Evolutionary conservation across 53 echinoderm and acorn worm genomes (phyloP).

Genomic region (Antedon mediterranea): DNA sequence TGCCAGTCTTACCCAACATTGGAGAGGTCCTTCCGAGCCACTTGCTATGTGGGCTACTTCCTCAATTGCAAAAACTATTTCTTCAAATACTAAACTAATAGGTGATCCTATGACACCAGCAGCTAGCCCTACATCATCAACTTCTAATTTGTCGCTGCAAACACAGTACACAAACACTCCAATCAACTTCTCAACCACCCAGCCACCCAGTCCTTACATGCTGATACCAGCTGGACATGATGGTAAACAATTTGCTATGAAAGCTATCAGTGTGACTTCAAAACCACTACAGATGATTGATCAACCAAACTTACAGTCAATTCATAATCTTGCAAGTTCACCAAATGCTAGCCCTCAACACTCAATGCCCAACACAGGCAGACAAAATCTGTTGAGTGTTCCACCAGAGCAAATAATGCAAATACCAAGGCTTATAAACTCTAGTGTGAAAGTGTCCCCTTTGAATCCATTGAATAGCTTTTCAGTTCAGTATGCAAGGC

Average conservation of each 20-base stretch:
- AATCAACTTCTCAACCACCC: slow-evolving; percentile 9
- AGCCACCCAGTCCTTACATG: slow-evolving; percentile 9
- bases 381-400: not conserved
- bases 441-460: too few species aligned
- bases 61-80: not conserved
- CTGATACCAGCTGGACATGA: slow-evolving; percentile 6
- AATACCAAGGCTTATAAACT: not conserved
- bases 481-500: not conserved
- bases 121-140: slow-evolving; percentile 13
- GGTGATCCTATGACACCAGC: slow-evolving; percentile 2
- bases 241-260: not conserved
- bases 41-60: not conserved
- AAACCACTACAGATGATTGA: slow-evolving; percentile 32
- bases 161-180: slow-evolving; percentile 10
- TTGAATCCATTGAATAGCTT: too few species aligned
- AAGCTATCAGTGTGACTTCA: slow-evolving; percentile 8
- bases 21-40: not conserved
- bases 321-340: slow-evolving; percentile 12
- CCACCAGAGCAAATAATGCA: not conserved
- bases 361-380: not conserved
- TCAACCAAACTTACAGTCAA: slow-evolving; percentile 1
- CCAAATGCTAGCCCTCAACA: slow-evolving; percentile 4
- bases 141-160: not conserved
- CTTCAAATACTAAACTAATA: not conserved
- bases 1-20: not conserved